phyloP scores from a whole-genome alignment of 2,113 vertebrate species.

The Gopherus evgoodei region DNA sequence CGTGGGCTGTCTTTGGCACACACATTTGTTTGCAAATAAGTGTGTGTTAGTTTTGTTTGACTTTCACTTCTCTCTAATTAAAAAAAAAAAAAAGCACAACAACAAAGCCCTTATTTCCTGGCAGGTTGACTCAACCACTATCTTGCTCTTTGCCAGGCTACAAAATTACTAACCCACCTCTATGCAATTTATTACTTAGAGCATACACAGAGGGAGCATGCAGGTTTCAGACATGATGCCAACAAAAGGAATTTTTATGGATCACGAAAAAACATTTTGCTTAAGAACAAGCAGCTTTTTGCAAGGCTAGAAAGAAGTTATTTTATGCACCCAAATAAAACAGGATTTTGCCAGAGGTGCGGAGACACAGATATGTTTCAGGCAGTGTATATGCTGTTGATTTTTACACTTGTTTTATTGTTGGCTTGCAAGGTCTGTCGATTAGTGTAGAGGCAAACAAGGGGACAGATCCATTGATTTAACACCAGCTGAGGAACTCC shows the following conservation, averaged over 20 bases:
- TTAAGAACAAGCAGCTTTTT: slow-evolving; percentile 71
- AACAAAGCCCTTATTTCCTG: slow-evolving; percentile 60
- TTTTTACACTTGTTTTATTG: slow-evolving; percentile 22
- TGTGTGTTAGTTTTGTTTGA: slow-evolving; percentile 61
- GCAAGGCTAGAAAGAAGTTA: slow-evolving; percentile 66
- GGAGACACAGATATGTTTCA: slow-evolving; percentile 60
- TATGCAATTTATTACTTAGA: slow-evolving; percentile 66
- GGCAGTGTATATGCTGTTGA: slow-evolving; percentile 47
- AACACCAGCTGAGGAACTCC: neutral
- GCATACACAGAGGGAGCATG: slow-evolving; percentile 19
- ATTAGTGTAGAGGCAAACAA: slow-evolving; percentile 40
- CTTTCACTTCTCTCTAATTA: slow-evolving; percentile 40
- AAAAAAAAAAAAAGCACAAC: slow-evolving; percentile 2
- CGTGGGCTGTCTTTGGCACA: slow-evolving; percentile 71
- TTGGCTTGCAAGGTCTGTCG: slow-evolving; percentile 22
- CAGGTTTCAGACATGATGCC: slow-evolving; percentile 45
- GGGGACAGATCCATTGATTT: neutral
- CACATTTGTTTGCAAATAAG: slow-evolving; percentile 57
- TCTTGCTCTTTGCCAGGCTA: slow-evolving; percentile 24
- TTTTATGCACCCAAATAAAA: slow-evolving; percentile 69
- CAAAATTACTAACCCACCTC: slow-evolving; percentile 63
- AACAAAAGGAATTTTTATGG: slow-evolving; percentile 51
- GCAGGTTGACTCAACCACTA: slow-evolving; percentile 45
- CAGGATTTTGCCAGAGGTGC: slow-evolving; percentile 42
- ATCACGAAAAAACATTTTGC: slow-evolving; percentile 74